These are phyloP conservation scores for Drosophila kanekoi DNA, from an alignment of 2,888 invertebrate genomes.

Conservation along the genomic window DNA sequence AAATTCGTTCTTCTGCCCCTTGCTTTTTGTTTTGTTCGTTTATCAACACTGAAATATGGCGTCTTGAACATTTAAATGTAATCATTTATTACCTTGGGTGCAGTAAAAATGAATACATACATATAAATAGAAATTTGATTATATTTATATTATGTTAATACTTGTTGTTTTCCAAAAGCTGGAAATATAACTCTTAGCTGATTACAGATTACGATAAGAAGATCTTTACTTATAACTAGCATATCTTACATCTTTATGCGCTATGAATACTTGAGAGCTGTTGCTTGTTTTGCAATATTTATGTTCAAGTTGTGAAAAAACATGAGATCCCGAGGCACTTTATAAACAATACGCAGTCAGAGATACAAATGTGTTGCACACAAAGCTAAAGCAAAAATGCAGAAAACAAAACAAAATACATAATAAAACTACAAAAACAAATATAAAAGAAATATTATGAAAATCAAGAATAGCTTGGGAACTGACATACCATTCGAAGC, in stretches of 20 bases:
- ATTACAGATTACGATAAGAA: no score
- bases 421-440: constrained; percentile 3
- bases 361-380: constrained; percentile 4
- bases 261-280: not conserved
- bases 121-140: no score
- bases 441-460: constrained; percentile 38
- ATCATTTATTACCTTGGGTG: no score
- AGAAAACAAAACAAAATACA: not conserved
- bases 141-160: no score
- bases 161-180: no score
- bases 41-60: no score
- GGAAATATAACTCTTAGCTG: no score
- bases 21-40: no score
- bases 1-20: no score
- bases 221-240: not conserved
- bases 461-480: constrained; percentile 25
- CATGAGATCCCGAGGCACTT: constrained; percentile 1
- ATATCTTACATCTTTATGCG: not conserved
- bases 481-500: constrained; percentile 40
- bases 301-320: not conserved
- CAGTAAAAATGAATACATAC: no score
- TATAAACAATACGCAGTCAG: constrained; percentile 4
- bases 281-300: not conserved
- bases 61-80: no score
- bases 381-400: constrained; percentile 26